Percentiles rank a stretch among this genome's conserved stretches.
phyloP scores from a whole-genome alignment of 2,797 vertebrate genomes.

The Eospalax fontanierii region DNA sequence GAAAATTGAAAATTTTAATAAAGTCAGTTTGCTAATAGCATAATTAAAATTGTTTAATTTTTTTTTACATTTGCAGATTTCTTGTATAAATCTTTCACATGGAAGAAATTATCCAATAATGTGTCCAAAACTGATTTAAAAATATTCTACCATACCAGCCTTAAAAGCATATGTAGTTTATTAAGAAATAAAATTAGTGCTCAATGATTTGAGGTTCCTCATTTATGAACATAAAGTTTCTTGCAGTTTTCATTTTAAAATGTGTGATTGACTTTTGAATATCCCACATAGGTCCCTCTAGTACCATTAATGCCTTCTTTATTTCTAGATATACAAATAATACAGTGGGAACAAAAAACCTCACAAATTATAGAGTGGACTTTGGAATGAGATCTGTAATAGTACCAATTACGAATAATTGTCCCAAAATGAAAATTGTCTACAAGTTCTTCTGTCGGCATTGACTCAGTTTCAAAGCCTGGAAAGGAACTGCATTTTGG shows the following conservation, averaged over 20 bases:
- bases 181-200: neutral
- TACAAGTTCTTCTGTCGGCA: conserved; percentile 34
- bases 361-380: conserved; percentile 11
- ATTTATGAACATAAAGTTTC: neutral
- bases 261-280: conserved; percentile 40
- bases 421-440: neutral
- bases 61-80: neutral
- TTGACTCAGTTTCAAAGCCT: conserved; percentile 70
- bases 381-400: conserved; percentile 57
- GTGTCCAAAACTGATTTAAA: neutral
- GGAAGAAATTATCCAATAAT: neutral
- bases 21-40: neutral
- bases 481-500: conserved; percentile 25
- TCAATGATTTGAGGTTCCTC: neutral
- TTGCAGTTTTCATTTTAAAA: neutral
- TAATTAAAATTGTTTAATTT: neutral
- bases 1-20: neutral
- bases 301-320: conserved; percentile 18
- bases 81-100: neutral
- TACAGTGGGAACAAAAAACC: neutral
- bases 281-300: neutral
- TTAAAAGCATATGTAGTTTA: neutral
- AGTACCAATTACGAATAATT: conserved; percentile 73
- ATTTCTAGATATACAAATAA: neutral
- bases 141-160: neutral